Evolutionary conservation across 1,140 invertebrate genomes (phyloP).

Genomic region (Calosoma granatense): DNA sequence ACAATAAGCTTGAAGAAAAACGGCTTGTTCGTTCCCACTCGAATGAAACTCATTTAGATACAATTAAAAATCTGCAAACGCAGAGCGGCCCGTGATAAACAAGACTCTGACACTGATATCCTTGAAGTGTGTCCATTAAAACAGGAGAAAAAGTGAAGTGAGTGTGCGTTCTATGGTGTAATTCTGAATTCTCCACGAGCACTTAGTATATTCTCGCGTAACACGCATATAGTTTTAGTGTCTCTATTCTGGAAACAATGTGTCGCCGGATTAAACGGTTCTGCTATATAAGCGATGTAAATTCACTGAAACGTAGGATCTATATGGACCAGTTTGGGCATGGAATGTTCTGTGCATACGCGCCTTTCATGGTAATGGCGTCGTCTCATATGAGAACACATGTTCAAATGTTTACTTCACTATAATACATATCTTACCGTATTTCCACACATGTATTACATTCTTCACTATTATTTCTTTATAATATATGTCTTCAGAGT

Average conservation of each 20-base stretch:
- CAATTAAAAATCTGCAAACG: too few relatives aligned
- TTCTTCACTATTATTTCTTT: background rate
- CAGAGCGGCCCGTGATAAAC: too few relatives aligned
- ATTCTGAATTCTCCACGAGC: background rate
- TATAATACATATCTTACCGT: background rate
- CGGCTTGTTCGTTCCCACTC: background rate
- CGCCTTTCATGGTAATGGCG: background rate
- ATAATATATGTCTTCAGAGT: background rate
- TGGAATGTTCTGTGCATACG: too few relatives aligned
- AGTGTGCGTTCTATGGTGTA: background rate
- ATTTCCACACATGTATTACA: background rate
- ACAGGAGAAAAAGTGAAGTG: too few relatives aligned
- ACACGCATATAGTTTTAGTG: background rate
- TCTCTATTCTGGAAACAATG: background rate
- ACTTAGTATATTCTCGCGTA: background rate
- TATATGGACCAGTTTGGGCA: background rate
- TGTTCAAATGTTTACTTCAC: background rate
- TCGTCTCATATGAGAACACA: background rate
- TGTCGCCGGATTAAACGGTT: background rate
- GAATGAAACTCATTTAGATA: background rate
- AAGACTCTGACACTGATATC: background rate
- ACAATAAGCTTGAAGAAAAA: background rate
- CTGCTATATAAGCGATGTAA: background rate
- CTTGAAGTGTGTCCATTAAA: too few relatives aligned
- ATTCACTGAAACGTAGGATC: background rate